phyloP scores from a whole-genome alignment of 35 echinoderm and acorn worm genomes.

The Apostichopus californicus region DNA sequence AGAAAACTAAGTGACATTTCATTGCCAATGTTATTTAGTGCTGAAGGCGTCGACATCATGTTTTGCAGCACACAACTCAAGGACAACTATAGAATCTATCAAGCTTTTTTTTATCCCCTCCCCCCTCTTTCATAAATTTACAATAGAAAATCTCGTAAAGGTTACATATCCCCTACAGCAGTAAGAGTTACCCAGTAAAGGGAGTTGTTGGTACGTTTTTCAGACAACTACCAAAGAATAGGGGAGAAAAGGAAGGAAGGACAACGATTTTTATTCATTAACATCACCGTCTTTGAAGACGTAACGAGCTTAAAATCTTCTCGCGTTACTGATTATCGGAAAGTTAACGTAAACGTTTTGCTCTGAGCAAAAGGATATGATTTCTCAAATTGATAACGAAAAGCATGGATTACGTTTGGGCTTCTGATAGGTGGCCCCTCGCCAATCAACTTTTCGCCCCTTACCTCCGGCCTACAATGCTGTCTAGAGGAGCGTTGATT shows the following conservation, averaged over 20 bases:
- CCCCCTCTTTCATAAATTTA: too few relatives aligned
- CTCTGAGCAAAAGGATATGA: conserved; percentile 35
- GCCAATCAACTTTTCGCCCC: conserved; percentile 15
- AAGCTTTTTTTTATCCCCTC: too few relatives aligned
- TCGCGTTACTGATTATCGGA: conserved; percentile 24
- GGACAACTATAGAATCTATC: background rate
- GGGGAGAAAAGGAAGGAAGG: background rate
- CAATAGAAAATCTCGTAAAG: background rate
- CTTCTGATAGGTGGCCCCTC: background rate
- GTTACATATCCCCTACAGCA: background rate
- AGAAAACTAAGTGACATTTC: background rate
- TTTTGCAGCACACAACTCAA: background rate
- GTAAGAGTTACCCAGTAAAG: background rate
- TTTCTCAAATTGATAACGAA: conserved; percentile 41
- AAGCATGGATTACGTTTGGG: background rate
- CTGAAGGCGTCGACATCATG: background rate
- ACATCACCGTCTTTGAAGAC: background rate
- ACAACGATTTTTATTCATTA: background rate
- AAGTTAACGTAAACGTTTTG: conserved; percentile 27
- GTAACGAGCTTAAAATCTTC: conserved; percentile 32
- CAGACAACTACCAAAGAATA: too few relatives aligned
- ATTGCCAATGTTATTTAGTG: background rate
- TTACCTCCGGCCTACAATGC: conserved; percentile 35
- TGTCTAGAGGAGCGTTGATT: background rate
- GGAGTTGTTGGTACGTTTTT: background rate